Evolutionary conservation across 2,888 invertebrate species (phyloP).

Genomic region (Polyommatus iphigenia): DNA sequence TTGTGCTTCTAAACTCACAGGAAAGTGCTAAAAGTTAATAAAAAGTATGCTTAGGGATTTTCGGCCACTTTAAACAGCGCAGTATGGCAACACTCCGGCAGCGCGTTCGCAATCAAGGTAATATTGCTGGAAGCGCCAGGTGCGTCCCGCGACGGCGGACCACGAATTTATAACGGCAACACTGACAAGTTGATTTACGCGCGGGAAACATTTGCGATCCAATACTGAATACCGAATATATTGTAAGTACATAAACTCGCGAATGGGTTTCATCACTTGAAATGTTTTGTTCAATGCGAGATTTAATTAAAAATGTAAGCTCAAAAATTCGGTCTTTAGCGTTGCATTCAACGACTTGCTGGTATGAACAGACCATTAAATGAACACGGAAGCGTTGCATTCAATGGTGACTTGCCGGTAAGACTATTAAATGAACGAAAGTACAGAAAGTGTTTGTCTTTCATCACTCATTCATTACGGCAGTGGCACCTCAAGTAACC

Average conservation of each 20-base stretch:
- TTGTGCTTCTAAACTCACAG: not conserved
- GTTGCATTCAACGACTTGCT: not conserved
- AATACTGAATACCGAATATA: conserved; percentile 33
- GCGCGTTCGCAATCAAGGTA: conserved; percentile 68
- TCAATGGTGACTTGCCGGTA: not conserved
- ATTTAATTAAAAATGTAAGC: not conserved
- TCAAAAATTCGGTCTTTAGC: not conserved
- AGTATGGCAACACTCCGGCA: conserved; percentile 1
- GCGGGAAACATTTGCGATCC: conserved; percentile 61
- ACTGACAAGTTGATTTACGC: conserved; percentile 74
- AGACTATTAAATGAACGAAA: not conserved
- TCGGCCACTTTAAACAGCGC: not conserved
- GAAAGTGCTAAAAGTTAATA: not conserved
- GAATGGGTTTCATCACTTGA: conserved; percentile 20
- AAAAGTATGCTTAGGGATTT: not conserved
- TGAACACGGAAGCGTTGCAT: too few species aligned
- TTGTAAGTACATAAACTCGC: conserved; percentile 14
- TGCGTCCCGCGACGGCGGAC: conserved; percentile 60
- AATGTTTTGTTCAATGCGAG: not conserved
- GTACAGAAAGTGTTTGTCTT: not conserved
- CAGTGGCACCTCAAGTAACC: not conserved
- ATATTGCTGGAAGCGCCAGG: conserved; percentile 66
- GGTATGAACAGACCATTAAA: not conserved
- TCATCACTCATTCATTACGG: not conserved
- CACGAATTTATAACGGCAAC: conserved; percentile 73